Base-by-base conservation (phyloP, 2,113 vertebrate genomes). In the Brachyhypopomus occidentalis region DNA sequence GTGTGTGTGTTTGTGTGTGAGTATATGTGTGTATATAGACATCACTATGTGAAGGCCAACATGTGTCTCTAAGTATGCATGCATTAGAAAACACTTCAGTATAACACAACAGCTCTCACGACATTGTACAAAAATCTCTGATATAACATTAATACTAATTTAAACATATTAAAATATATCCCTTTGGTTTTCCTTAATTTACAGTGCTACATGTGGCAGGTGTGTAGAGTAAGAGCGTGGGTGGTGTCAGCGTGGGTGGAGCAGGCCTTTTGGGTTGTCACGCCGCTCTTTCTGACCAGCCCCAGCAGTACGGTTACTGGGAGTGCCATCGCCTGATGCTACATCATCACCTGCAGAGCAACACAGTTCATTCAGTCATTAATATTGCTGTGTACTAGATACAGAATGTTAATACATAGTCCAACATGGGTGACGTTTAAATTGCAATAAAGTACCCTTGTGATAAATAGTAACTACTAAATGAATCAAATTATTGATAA, bases 201-300 rank as follows among this genome's bases (percentile, higher is more conserved):
- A 94, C 55, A 79, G 78, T 89, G 93, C 92, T 92, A 94, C 91
- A 94, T 92, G 88, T 84, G 84, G 84, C 91, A 88, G 81, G 86
- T 87, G 86, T 87, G 79, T 58, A 75, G 77, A 79, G 80, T 83
- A 77, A 83, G 83, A 77, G 59, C 38, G 3, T 36, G 76, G 70
- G 59, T 79, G 78, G 58, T 84, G 92, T 99, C 96, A 99, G 93
- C 96, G 97, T 83, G 98, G 97, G 78, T 92, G 90, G 92, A 86
- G 92, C 89, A 0, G 93, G 87, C 12, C 45, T 3, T 52, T 52
- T 11, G 45, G 2, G 2, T 2, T 52, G 9, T 52, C 12, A 45
- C 94, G 88, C 20, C 34, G 94, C 75, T 94, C 92, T 70, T 92
- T 93, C 74, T 84, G 59, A 0, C 91, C 87, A 41, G 94, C 94